Conservation (phyloP, 2,113 vertebrate genomes). For the Acanthisitta chloris region DNA sequence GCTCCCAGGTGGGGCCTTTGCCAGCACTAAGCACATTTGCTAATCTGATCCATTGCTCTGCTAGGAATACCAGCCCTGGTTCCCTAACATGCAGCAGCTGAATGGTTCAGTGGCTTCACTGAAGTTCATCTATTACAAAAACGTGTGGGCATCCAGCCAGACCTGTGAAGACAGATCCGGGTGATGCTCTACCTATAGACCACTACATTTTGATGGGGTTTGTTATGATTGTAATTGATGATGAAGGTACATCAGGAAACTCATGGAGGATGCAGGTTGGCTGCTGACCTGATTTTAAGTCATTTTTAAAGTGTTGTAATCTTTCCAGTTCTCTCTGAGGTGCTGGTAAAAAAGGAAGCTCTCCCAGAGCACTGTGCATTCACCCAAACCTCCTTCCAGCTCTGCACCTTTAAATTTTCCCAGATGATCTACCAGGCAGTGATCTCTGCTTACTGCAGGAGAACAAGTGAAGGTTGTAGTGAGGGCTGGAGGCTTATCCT, state of each 20-base stretch:
- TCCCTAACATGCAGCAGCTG: fast-evolving
- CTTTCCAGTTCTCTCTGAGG: not conserved
- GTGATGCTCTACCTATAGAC: not conserved
- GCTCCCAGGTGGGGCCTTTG: not conserved
- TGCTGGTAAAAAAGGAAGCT: not conserved
- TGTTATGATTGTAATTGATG: not conserved
- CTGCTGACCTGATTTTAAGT: not conserved
- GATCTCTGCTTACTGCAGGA: not conserved
- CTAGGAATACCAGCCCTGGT: not conserved
- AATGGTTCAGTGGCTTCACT: not conserved
- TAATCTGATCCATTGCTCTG: not conserved
- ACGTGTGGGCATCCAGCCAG: not conserved
- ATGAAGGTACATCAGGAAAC: not conserved
- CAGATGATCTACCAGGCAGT: not conserved
- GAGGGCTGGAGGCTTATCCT: not conserved
- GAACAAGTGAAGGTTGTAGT: not conserved
- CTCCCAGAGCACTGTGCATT: not conserved
- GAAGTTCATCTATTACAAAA: not conserved
- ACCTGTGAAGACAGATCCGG: not conserved
- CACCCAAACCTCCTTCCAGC: not conserved
- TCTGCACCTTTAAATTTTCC: not conserved
- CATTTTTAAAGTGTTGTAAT: not conserved
- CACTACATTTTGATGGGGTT: not conserved
- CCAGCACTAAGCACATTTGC: not conserved
- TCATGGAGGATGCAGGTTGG: not conserved